Evolutionary conservation across 2,797 vertebrate genomes (phyloP).

Genomic region (Pelodytes ibericus): DNA sequence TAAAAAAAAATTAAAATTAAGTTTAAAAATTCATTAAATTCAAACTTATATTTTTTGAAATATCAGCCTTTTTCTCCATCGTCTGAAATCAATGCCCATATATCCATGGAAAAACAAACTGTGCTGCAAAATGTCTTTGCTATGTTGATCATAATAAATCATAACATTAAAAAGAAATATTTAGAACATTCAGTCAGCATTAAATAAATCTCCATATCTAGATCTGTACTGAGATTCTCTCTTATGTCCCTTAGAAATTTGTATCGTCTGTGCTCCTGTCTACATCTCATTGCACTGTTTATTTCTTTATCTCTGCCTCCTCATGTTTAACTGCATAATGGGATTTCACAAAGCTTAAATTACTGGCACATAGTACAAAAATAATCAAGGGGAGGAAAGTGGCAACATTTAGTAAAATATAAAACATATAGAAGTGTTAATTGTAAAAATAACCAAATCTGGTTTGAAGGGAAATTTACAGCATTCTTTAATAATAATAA

Average conservation of each 20-base stretch:
- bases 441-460: too few relatives aligned
- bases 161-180: background rate
- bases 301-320: background rate
- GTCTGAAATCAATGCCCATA: conserved; percentile 8
- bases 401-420: background rate
- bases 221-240: background rate
- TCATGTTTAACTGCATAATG: background rate
- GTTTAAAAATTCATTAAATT: too few relatives aligned
- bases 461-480: too few relatives aligned
- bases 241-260: background rate
- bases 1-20: too few relatives aligned
- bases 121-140: background rate
- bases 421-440: background rate
- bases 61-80: background rate
- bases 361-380: background rate
- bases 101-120: conserved; percentile 10
- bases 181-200: conserved; percentile 1
- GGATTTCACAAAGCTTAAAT: background rate
- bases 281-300: background rate
- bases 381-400: background rate
- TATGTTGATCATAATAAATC: background rate
- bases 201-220: background rate
- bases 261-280: conserved; percentile 1
- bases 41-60: too few relatives aligned
- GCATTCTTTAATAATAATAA: too few relatives aligned